These are phyloP conservation scores for Intellagama lesueurii DNA, from an alignment of 2,797 vertebrate genomes.

Conservation along the genomic window DNA sequence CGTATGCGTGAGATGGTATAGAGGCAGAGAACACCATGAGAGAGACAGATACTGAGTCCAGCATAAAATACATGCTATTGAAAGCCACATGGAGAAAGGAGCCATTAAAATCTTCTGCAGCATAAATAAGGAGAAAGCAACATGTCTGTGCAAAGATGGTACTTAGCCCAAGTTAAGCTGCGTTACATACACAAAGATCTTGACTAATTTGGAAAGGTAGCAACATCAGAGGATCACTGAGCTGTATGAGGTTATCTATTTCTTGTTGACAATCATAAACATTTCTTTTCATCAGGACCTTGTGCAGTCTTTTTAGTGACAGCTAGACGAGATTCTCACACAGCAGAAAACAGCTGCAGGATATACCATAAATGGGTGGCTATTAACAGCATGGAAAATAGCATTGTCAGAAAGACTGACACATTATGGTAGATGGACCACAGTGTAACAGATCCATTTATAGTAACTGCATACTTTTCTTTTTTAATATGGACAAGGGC, in stretches of 20 bases:
- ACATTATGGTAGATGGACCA: not conserved
- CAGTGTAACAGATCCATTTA: not conserved
- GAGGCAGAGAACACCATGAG: not conserved
- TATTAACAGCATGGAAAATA: not conserved
- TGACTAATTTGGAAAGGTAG: not conserved
- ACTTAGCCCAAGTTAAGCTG: not conserved
- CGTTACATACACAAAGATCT: not conserved
- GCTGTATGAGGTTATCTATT: not conserved
- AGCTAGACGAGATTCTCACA: not conserved
- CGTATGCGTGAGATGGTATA: not conserved
- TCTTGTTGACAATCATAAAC: not conserved
- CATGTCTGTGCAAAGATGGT: not conserved
- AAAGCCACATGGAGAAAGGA: not conserved
- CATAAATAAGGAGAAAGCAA: not conserved
- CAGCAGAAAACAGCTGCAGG: not conserved
- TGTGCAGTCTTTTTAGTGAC: not conserved
- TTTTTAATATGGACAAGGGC: not conserved
- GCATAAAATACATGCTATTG: not conserved
- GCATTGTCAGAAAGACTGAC: not conserved
- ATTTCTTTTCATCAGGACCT: not conserved
- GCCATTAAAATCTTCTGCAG: not conserved
- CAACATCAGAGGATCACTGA: not conserved
- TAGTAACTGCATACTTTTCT: not conserved
- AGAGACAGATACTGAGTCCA: not conserved
- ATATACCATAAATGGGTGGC: not conserved